Evolutionary conservation across 2,797 vertebrate genomes (phyloP), one percentile per base, ranked within the genome.

Genomic region (Pantherophis alleghaniensis): DNA sequence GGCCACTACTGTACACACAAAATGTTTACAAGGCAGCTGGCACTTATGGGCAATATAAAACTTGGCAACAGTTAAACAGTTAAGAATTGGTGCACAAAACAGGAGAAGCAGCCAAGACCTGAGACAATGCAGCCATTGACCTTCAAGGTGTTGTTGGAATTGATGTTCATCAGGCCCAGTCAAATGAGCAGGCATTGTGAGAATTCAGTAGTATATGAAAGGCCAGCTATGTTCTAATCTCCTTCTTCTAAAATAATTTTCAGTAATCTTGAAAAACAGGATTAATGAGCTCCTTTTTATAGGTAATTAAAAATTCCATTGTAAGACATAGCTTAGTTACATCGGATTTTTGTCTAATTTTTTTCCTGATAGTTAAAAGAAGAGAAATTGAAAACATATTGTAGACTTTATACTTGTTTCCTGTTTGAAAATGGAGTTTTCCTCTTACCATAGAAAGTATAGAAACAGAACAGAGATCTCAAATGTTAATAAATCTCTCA

Each of bases 81-180:
- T 32, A 86, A 13, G 1, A 79, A 0, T 7, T 47, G 0, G 6
- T 0, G 0, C n/a, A 87, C 0, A 14, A 86, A 90, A 22, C 14
- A 93, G 22, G 28, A 20, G 28, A 79, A 69, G 61, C 47, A 26
- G 2, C 14, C 37, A 0, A 0, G 0, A 0, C 12, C 12, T 26
- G 5, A 2, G 61, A 53, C 20, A 13, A 16, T 59, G 18, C 12
- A 47, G 61, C 42, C 37, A 57, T 7, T 90, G 28, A 9, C 24
- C 28, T 10, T 53, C 61, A 16, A 32, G 13, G 18, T 11, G 55
- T 28, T 91, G 32, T n/a, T 37, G 28, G 20, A 90, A n/a, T 32
- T 20, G 47, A 32, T 53, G 22, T 22, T 5, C 69, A 83, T 83
- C n/a, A 56, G 20, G 12, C 18, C 5, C 18, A 66, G 7, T 22